These are phyloP conservation scores for Pluvialis apricaria DNA, from an alignment of 2,113 vertebrate species.

Conservation along the genomic window DNA sequence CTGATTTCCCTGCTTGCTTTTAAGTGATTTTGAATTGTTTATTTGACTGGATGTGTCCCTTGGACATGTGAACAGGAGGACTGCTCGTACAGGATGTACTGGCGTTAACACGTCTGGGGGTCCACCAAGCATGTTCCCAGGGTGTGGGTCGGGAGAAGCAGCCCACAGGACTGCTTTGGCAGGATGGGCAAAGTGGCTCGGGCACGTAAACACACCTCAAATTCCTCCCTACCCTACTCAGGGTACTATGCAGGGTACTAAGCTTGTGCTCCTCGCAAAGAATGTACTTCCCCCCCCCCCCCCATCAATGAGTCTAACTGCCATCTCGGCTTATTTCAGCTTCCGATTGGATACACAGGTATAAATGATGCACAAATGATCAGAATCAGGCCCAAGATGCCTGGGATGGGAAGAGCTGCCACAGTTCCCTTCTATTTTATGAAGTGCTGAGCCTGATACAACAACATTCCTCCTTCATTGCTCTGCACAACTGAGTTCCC, in stretches of 20 bases:
- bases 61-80: not conserved
- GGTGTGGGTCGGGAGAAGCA: not conserved
- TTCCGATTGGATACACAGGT: not conserved
- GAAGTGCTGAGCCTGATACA: not conserved
- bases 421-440: constrained; percentile 4
- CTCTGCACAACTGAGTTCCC: not conserved
- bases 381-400: not conserved
- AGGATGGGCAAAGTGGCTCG: not conserved
- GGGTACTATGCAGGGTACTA: not conserved
- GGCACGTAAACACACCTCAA: not conserved
- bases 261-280: not conserved
- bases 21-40: not conserved
- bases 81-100: not conserved
- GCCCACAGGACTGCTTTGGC: not conserved
- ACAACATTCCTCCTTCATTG: not conserved
- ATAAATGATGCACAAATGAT: not conserved
- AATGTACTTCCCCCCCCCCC: too few relatives aligned
- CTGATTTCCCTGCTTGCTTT: not conserved
- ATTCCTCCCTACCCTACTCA: accelerated
- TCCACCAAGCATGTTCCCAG: not conserved
- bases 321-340: not conserved
- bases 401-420: not conserved
- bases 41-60: not conserved
- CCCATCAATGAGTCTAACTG: not conserved
- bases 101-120: not conserved